Percentiles rank a stretch among this genome's conserved stretches.
Evolutionary conservation across 1,140 invertebrate genomes (phyloP).

Genomic region (Eriocheir sinensis): DNA sequence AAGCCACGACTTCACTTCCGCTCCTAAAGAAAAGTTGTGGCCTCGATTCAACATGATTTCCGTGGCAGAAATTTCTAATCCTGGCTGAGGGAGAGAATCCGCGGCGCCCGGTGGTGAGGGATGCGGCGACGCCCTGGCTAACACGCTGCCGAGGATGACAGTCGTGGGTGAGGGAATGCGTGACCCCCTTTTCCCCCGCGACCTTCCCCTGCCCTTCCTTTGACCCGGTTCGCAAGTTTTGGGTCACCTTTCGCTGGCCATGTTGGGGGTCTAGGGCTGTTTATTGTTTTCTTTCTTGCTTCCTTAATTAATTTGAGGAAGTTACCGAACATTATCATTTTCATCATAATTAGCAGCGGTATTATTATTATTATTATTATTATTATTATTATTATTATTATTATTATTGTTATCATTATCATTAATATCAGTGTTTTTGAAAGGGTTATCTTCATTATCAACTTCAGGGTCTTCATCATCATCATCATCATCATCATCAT

Average conservation of each 20-base stretch:
- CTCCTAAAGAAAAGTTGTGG: background rate
- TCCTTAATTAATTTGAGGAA: background rate
- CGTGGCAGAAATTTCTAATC: background rate
- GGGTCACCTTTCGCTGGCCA: background rate
- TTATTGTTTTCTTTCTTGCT: background rate
- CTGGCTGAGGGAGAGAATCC: background rate
- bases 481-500: background rate
- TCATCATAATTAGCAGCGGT: background rate
- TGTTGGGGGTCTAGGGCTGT: background rate
- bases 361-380: slow-evolving; percentile 30
- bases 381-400: background rate
- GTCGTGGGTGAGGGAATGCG: too few species aligned
- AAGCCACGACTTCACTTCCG: background rate
- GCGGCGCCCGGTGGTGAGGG: background rate
- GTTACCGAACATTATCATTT: background rate
- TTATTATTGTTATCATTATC: background rate
- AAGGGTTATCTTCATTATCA: too few species aligned
- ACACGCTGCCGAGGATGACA: too few species aligned
- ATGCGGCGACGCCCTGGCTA: background rate
- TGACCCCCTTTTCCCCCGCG: background rate
- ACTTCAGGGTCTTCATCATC: background rate
- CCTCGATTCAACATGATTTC: background rate
- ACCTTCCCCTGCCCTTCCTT: background rate
- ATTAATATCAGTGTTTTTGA: too few species aligned
- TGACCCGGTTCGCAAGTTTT: background rate